Evolutionary conservation across 1,140 invertebrate genomes (phyloP), one percentile per base, ranked within the genome.

Genomic region (Colletes gigas): DNA sequence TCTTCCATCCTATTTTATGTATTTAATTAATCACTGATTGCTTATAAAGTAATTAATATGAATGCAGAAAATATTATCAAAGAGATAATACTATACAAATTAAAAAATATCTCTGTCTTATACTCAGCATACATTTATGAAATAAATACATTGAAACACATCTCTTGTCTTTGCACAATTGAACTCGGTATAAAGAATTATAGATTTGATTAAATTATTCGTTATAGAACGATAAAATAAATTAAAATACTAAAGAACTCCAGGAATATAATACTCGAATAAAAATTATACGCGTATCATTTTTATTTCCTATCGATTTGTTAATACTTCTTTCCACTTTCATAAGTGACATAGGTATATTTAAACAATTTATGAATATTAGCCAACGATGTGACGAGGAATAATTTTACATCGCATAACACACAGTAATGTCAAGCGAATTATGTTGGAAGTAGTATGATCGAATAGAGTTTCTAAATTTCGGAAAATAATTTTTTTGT

Each of bases 1-100:
- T 89, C 89, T 65, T 92, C 92, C 92, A 93, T 93, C 71, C 90
- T 92, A 78, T 66, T 60, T 69, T 6, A 82, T 14, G 14, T 44
- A 14, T 54, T 87, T 74, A 4, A 59, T 68, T 60, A 67, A 10
- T 80, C 52, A 21, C 47, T 10, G 44, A 19, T 62, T 8, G 47
- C 17, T 4, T 9, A 65, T 12, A 8, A 19, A 74, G 4, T 41
- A 44, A 21, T n/a, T 17, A 15, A 39, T 15, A 47, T 55, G 6
- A 44, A 54, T 21, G 3, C 10, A 9, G 10, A 62, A 21, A 10
- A 1, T 57, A 17, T 44, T 15, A 59, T 12, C 14, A 17, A 15
- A 71, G 8, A 72, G 14, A 59, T n/a, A 57, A 1, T 19, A 44
- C 3, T 57, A 47, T 6, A 39, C 8, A 62, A 30, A 12, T 30